Conservation (phyloP, 2,797 vertebrate species). For the Sebastes ruberrimus region DNA sequence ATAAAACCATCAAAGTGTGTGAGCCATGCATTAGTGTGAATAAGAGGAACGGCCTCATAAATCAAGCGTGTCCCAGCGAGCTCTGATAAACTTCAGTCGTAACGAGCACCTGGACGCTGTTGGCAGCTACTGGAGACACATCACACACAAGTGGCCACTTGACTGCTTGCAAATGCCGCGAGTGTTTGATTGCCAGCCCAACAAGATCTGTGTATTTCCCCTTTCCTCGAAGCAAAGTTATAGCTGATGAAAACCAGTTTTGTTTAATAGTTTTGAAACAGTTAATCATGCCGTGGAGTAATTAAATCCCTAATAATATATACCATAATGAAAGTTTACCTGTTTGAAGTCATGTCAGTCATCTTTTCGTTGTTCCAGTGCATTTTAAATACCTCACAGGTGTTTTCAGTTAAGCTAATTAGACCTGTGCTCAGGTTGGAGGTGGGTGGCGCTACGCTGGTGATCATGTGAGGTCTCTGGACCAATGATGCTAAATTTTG, state of each 20-base stretch:
- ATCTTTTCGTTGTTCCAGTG: background rate
- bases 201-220: background rate
- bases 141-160: background rate
- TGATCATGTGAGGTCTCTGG: background rate
- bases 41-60: background rate
- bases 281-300: background rate
- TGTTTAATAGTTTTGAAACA: background rate
- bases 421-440: background rate
- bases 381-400: background rate
- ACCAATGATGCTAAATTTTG: background rate
- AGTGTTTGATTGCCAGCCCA: background rate
- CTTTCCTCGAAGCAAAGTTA: background rate
- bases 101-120: background rate
- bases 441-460: background rate
- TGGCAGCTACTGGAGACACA: background rate
- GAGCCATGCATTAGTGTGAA: background rate
- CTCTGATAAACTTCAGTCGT: background rate
- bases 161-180: no score
- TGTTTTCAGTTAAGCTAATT: background rate
- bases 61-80: background rate
- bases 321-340: background rate
- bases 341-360: background rate
- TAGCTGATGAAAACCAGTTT: background rate
- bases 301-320: background rate
- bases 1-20: constrained; percentile 6